Evolutionary conservation across 2,113 vertebrate genomes (phyloP).

Genomic region (Brevimyrus niger): DNA sequence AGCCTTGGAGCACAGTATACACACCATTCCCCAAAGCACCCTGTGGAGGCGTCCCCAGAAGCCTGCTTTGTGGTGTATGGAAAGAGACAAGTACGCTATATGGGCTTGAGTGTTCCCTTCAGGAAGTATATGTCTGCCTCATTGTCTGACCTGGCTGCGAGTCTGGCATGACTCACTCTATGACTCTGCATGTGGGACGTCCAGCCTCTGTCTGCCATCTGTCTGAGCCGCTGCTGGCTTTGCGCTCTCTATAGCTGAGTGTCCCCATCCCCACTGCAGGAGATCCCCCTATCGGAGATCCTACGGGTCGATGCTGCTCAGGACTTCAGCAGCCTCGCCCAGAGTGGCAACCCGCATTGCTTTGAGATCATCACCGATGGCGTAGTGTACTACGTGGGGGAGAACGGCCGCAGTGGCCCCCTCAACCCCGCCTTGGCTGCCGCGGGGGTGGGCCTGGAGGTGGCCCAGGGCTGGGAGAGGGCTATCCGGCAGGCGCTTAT

Average conservation of each 20-base stretch:
- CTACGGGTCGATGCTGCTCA: conserved; percentile 81
- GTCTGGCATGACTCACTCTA: not conserved
- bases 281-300: conserved; percentile 98
- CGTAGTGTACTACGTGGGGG: conserved; percentile 95
- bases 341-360: conserved; percentile 91
- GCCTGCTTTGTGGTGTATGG: not conserved
- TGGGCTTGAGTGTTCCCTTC: not conserved
- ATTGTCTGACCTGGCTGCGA: not conserved
- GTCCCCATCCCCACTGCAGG: conserved; percentile 62
- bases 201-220: not conserved
- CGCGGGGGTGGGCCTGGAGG: conserved; percentile 83
- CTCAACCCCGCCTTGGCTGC: conserved; percentile 82
- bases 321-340: conserved; percentile 75
- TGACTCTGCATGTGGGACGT: not conserved
- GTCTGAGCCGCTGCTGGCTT: not conserved
- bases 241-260: conserved; percentile 27
- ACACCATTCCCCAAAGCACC: conserved; percentile 23
- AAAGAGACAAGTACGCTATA: not conserved
- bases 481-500: conserved; percentile 95
- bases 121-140: not conserved
- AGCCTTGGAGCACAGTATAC: conserved; percentile 26
- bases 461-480: conserved; percentile 95
- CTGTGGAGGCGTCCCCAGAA: not conserved
- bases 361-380: conserved; percentile 97
- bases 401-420: conserved; percentile 75